Conservation (phyloP, 2,888 invertebrate species). For the Pristionchus maxplancki region DNA sequence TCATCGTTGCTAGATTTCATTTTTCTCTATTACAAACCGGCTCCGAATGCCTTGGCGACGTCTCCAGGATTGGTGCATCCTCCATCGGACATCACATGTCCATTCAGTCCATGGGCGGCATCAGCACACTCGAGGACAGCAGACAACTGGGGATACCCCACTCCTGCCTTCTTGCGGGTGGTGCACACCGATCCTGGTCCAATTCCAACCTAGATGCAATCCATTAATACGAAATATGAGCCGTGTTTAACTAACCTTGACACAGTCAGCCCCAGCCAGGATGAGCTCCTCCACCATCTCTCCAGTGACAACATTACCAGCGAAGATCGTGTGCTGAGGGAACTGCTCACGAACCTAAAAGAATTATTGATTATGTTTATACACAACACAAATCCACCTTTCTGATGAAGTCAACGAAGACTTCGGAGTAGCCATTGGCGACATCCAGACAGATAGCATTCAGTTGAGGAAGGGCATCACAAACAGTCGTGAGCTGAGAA, state of each 20-base stretch:
- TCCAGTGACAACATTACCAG: conserved; percentile 95
- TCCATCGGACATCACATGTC: conserved; percentile 96
- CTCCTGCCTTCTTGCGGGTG: conserved; percentile 93
- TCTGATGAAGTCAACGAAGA: conserved; percentile 90
- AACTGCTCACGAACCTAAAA: conserved; percentile 81
- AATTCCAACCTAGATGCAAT: conserved; percentile 83
- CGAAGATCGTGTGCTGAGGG: conserved; percentile 91
- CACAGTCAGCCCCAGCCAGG: conserved; percentile 92
- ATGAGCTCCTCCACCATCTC: conserved; percentile 96
- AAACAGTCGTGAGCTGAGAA: conserved; percentile 81
- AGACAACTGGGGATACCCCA: conserved; percentile 86
- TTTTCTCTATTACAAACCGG: conserved; percentile 82
- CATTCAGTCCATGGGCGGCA: conserved; percentile 93
- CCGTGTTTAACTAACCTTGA: conserved; percentile 82
- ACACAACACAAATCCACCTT: conserved; percentile 77
- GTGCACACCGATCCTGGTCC: conserved; percentile 94
- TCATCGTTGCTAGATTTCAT: neutral
- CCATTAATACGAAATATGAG: neutral
- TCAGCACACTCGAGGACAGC: conserved; percentile 95
- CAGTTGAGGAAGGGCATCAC: conserved; percentile 84
- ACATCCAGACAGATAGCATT: conserved; percentile 91
- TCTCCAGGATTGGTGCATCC: conserved; percentile 93
- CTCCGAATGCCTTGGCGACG: conserved; percentile 93
- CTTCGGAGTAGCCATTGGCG: conserved; percentile 94
- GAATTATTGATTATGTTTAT: neutral